phyloP scores from a whole-genome alignment of 2,888 invertebrate genomes.

The Diplolepis rosae region DNA sequence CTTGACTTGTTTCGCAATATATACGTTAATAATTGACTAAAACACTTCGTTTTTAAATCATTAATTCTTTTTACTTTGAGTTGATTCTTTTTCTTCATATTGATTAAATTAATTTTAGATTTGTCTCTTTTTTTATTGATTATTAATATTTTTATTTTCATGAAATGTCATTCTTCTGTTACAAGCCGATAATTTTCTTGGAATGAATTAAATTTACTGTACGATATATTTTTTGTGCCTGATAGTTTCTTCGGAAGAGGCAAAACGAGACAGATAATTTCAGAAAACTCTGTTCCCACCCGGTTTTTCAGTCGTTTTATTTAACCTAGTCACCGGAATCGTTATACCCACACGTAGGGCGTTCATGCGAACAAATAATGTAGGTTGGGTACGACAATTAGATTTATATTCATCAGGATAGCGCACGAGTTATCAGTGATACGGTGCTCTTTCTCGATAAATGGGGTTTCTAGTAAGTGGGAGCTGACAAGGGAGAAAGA shows the following conservation, averaged over 20 bases:
- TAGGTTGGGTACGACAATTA: slow-evolving; percentile 49
- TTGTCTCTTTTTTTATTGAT: too few species aligned
- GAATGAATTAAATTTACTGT: too few species aligned
- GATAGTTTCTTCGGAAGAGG: not conserved
- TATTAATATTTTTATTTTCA: too few species aligned
- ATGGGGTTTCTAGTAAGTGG: slow-evolving; percentile 49
- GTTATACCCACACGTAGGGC: not conserved
- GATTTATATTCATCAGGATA: slow-evolving; percentile 60
- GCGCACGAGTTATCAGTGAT: slow-evolving; percentile 46
- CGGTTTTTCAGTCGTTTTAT: slow-evolving; percentile 8
- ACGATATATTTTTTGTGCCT: not conserved
- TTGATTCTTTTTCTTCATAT: too few species aligned
- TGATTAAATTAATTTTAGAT: too few species aligned
- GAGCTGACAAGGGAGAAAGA: slow-evolving; percentile 47
- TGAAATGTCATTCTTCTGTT: too few species aligned
- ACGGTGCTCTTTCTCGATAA: slow-evolving; percentile 46
- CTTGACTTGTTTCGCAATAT: too few species aligned
- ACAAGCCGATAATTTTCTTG: too few species aligned
- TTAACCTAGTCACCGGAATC: not conserved
- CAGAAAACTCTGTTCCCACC: not conserved
- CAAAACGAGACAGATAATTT: not conserved
- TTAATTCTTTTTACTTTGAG: too few species aligned
- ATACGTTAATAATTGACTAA: too few species aligned
- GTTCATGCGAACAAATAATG: slow-evolving; percentile 2
- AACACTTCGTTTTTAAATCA: too few species aligned